These are phyloP conservation scores for Sphaerophoria taeniata DNA, from an alignment of 2,888 invertebrate species.

Conservation along the genomic window DNA sequence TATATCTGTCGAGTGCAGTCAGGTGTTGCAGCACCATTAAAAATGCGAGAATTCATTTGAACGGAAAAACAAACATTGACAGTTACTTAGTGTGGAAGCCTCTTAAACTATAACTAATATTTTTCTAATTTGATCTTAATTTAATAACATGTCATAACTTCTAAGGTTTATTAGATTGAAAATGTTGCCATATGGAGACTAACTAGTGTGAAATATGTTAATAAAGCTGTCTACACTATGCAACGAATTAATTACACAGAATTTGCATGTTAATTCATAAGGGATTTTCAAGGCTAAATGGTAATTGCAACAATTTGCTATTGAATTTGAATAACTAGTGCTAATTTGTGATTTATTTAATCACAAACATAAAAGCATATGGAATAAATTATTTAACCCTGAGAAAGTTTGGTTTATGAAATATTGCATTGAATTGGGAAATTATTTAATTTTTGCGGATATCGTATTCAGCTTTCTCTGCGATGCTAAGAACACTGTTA, in stretches of 20 bases:
- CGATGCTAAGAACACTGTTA: too few relatives aligned
- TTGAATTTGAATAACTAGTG: constrained; percentile 26
- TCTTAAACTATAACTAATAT: not conserved
- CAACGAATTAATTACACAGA: not conserved
- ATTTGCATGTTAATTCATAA: constrained; percentile 33
- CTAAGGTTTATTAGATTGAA: constrained; percentile 12
- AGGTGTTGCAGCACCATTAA: constrained; percentile 14
- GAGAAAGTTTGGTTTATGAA: not conserved
- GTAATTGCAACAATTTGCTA: constrained; percentile 7
- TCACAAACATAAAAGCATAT: not conserved
- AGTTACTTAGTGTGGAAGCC: not conserved
- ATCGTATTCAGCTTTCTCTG: too few relatives aligned
- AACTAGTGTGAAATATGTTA: constrained; percentile 4
- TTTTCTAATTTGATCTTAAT: not conserved
- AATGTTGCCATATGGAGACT: not conserved
- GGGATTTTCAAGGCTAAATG: constrained; percentile 26
- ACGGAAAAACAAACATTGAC: not conserved
- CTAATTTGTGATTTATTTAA: constrained; percentile 7
- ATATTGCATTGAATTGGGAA: too few relatives aligned
- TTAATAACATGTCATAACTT: not conserved
- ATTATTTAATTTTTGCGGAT: too few relatives aligned
- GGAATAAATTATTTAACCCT: not conserved
- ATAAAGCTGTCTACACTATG: not conserved
- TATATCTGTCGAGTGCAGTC: not conserved
- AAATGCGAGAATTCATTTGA: constrained; percentile 1